phyloP scores from a whole-genome alignment of 2,797 vertebrate genomes.

The Tadarida brasiliensis region DNA sequence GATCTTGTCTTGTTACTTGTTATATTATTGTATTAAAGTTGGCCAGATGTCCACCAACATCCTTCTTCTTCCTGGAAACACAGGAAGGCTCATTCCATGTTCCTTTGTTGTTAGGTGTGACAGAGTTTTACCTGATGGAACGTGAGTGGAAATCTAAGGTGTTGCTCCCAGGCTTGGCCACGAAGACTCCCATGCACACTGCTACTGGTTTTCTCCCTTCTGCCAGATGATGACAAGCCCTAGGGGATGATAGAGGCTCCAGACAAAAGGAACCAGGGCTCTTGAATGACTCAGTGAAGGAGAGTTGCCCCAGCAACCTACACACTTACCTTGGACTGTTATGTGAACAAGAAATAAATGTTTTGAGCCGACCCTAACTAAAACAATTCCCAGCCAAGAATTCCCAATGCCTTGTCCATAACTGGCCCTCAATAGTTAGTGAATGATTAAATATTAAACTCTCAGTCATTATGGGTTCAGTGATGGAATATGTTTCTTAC shows the following conservation, averaged over 20 bases:
- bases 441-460: background rate
- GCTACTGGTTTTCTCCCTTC: background rate
- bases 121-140: background rate
- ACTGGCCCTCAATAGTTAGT: background rate
- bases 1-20: background rate
- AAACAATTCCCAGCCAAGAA: constrained; percentile 47
- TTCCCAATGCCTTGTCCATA: background rate
- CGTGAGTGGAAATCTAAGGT: background rate
- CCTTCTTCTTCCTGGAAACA: constrained; percentile 14
- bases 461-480: background rate
- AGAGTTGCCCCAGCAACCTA: constrained; percentile 38
- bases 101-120: background rate
- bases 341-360: constrained; percentile 30
- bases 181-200: background rate
- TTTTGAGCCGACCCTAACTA: background rate
- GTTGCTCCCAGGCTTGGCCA: background rate
- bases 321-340: constrained; percentile 20
- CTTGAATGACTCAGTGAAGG: background rate
- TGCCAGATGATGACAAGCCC: background rate
- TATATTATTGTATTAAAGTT: background rate
- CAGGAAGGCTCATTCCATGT: background rate
- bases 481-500: background rate
- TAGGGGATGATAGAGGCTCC: background rate
- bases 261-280: constrained; percentile 42
- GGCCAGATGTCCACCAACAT: background rate